These are phyloP conservation scores for Cyclura pinguis DNA, from an alignment of 2,797 vertebrate genomes.

Conservation along the genomic window DNA sequence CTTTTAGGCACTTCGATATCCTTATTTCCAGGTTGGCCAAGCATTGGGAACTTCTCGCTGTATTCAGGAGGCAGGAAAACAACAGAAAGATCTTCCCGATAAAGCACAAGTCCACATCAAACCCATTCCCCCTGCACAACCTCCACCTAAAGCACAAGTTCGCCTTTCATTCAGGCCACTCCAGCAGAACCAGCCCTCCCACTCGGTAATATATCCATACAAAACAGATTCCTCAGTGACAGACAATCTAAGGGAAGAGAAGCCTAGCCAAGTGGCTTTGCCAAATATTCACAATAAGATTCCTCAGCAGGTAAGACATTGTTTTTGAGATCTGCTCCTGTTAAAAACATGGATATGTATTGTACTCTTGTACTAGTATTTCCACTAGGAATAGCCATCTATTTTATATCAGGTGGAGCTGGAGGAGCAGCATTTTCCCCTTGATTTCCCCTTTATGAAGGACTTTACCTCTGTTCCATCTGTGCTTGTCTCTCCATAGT, in stretches of 20 bases:
- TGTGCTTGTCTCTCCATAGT: not conserved
- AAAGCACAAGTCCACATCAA: constrained; percentile 74
- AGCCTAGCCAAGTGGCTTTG: constrained; percentile 75
- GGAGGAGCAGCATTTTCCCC: not conserved
- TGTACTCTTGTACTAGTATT: not conserved
- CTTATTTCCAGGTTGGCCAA: constrained; percentile 92
- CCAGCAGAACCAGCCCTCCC: constrained; percentile 84
- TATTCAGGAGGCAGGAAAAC: constrained; percentile 85
- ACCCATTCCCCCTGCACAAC: constrained; percentile 81
- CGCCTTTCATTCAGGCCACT: constrained; percentile 82
- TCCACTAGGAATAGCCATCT: not conserved
- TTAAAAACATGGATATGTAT: not conserved
- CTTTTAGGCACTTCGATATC: constrained; percentile 90
- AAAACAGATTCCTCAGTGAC: constrained; percentile 78
- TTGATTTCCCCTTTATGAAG: not conserved
- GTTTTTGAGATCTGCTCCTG: not conserved
- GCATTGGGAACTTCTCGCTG: constrained; percentile 83
- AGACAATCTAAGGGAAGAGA: constrained; percentile 79
- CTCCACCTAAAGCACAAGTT: constrained; percentile 81
- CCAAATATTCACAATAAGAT: constrained; percentile 83
- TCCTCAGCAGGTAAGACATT: constrained; percentile 82
- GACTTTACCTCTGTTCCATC: not conserved
- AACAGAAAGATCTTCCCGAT: constrained; percentile 81
- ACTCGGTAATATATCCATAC: constrained; percentile 78
- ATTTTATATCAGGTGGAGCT: not conserved